Conservation (phyloP, 2,888 invertebrate genomes). For the Loripinus fragilis region DNA sequence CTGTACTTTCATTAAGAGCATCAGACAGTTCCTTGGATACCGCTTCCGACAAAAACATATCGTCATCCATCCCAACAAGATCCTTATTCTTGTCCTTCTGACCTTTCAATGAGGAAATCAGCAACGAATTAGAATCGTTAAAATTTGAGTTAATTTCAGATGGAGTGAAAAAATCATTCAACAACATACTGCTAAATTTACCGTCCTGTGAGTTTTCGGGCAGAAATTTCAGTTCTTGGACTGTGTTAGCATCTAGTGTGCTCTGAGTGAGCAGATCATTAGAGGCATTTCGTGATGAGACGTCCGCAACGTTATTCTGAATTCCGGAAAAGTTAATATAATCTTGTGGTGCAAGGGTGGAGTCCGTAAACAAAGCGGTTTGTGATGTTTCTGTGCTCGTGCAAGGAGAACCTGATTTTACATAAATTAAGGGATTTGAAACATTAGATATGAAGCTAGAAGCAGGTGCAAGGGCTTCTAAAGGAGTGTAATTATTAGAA, state of each 20-base stretch:
- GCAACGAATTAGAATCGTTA: neutral
- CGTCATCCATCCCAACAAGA: neutral
- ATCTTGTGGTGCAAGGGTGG: neutral
- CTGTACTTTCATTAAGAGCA: neutral
- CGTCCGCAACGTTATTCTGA: neutral
- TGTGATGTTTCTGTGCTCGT: neutral
- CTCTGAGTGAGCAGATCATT: neutral
- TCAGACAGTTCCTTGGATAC: slow-evolving; percentile 8
- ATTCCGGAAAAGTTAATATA: neutral
- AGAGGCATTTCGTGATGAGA: neutral
- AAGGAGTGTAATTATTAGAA: neutral
- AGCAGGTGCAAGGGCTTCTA: neutral
- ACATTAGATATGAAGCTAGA: neutral
- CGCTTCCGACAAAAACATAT: neutral
- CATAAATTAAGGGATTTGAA: neutral
- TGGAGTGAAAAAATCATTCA: neutral
- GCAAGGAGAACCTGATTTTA: neutral
- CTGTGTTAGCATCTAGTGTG: neutral
- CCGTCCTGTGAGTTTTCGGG: neutral
- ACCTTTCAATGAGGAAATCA: neutral
- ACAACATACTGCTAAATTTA: neutral
- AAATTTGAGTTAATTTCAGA: neutral
- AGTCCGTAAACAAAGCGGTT: neutral
- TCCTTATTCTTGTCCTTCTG: neutral
- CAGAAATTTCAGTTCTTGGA: neutral